phyloP scores from a whole-genome alignment of 2,888 invertebrate genomes.

The Encarsia formosa region DNA sequence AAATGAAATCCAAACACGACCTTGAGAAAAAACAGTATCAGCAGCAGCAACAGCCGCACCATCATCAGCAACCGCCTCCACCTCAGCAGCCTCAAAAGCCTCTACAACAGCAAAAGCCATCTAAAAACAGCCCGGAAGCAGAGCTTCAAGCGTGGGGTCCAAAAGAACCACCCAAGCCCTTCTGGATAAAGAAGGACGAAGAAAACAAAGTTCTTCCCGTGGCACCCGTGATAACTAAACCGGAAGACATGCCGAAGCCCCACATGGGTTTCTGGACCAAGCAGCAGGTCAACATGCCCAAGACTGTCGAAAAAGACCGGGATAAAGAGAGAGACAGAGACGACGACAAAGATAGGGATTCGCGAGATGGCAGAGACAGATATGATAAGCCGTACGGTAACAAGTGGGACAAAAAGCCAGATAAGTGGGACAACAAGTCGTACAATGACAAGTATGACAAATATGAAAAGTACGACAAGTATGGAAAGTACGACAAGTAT shows the following conservation, averaged over 20 bases:
- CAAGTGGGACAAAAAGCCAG: constrained; percentile 43
- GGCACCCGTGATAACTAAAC: constrained; percentile 12
- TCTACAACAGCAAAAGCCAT: not conserved
- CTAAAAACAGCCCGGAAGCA: constrained; percentile 23
- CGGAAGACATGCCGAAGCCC: constrained; percentile 48
- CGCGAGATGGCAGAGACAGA: constrained; percentile 42
- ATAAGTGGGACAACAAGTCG: constrained; percentile 40
- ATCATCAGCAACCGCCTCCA: not conserved
- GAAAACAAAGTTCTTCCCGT: constrained; percentile 23
- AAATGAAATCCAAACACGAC: constrained; percentile 56
- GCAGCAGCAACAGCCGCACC: constrained; percentile 28
- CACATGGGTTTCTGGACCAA: constrained; percentile 51
- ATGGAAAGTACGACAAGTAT: too few species aligned
- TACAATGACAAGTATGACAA: constrained; percentile 34
- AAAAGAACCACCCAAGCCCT: constrained; percentile 40
- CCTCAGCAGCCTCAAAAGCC: constrained; percentile 29
- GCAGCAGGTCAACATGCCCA: constrained; percentile 46
- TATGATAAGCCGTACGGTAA: constrained; percentile 40
- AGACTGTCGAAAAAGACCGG: constrained; percentile 44
- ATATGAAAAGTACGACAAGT: constrained; percentile 12
- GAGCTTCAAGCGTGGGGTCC: constrained; percentile 44
- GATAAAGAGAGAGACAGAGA: constrained; percentile 45
- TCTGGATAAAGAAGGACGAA: constrained; percentile 44
- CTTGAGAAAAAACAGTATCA: constrained; percentile 47
- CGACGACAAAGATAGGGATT: constrained; percentile 41